Evolutionary conservation across 2,113 vertebrate species (phyloP).

Genomic region (Dendrocopos noguchii): DNA sequence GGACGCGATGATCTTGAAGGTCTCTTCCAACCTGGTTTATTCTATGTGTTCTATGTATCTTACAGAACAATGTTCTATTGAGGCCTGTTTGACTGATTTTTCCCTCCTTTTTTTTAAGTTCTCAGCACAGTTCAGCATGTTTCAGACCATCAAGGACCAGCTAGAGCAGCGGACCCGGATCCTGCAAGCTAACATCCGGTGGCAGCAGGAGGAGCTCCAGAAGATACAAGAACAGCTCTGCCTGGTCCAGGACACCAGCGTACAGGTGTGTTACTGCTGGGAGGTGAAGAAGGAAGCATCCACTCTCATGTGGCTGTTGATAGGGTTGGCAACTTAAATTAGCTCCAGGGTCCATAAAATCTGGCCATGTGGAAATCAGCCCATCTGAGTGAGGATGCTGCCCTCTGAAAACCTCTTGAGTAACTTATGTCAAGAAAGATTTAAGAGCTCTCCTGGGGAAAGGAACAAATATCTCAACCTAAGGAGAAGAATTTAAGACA

Average conservation of each 20-base stretch:
- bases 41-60: no score
- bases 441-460: background rate
- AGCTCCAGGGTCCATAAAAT: background rate
- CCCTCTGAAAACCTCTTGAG: background rate
- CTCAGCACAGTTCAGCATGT: constrained; percentile 78
- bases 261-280: constrained; percentile 67
- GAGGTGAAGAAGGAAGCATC: background rate
- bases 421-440: background rate
- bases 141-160: constrained; percentile 83
- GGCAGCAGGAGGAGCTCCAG: constrained; percentile 84
- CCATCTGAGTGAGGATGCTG: background rate
- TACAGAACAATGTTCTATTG: background rate
- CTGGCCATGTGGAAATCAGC: background rate
- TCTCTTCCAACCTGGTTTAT: no score
- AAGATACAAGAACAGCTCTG: constrained; percentile 84
- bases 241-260: constrained; percentile 79
- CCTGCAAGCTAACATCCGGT: constrained; percentile 83
- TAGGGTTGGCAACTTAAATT: background rate
- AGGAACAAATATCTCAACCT: background rate
- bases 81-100: background rate
- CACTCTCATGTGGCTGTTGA: accelerated
- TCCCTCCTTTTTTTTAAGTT: constrained; percentile 48
- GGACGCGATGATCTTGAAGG: no score
- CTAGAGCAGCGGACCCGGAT: constrained; percentile 80
- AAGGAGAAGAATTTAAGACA: background rate